phyloP scores from a whole-genome alignment of 2,797 vertebrate species.

The Anas capensis region DNA sequence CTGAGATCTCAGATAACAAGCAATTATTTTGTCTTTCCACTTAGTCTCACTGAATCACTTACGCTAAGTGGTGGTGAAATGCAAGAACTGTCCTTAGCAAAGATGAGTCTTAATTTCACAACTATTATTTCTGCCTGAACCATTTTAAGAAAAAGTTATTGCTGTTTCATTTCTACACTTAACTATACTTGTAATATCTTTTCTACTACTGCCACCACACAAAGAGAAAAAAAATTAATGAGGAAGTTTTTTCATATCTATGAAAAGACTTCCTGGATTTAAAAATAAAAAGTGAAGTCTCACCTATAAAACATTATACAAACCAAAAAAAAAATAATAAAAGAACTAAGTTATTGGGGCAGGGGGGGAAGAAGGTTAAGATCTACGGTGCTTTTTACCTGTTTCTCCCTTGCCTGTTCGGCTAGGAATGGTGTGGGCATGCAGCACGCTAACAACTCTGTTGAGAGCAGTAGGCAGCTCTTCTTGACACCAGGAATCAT shows the following conservation, averaged over 20 bases:
- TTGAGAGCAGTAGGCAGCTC: slow-evolving; percentile 87
- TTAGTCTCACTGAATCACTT: slow-evolving; percentile 23
- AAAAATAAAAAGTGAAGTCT: not conserved
- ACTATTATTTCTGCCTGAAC: not conserved
- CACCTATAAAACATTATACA: not conserved
- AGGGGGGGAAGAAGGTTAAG: too few relatives aligned
- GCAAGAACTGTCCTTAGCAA: not conserved
- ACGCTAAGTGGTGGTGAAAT: not conserved
- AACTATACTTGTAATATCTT: not conserved
- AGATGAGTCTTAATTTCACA: not conserved
- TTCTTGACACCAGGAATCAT: slow-evolving; percentile 92
- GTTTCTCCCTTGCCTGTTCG: slow-evolving; percentile 82
- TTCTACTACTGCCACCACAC: not conserved
- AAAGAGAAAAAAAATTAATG: not conserved
- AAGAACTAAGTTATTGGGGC: not conserved
- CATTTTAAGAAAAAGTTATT: not conserved
- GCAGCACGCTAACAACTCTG: slow-evolving; percentile 87
- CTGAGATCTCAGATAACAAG: slow-evolving; percentile 41
- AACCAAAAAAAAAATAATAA: not conserved
- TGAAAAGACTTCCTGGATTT: not conserved
- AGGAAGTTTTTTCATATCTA: not conserved
- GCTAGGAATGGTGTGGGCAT: slow-evolving; percentile 86
- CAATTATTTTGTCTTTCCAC: slow-evolving; percentile 32
- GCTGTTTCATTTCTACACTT: not conserved
- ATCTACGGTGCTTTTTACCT: slow-evolving; percentile 48